Conservation (phyloP, 2,113 vertebrate species). For the Pygoscelis adeliae region DNA sequence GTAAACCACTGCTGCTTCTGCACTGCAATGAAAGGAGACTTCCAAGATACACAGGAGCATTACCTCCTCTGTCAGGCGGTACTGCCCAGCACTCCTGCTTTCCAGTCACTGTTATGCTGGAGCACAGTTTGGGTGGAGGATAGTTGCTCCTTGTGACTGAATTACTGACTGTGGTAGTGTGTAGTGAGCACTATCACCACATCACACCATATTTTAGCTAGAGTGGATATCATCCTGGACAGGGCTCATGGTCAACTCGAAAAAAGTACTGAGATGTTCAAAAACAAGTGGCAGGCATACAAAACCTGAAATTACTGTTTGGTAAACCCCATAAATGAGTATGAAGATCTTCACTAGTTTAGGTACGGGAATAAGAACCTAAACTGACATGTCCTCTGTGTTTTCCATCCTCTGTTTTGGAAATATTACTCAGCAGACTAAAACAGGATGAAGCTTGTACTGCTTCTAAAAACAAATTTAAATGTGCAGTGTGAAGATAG, state of each 20-base stretch:
- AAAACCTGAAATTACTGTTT: background rate
- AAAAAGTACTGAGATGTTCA: background rate
- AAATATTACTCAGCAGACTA: background rate
- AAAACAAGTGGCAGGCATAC: background rate
- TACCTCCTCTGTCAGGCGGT: rapidly evolving
- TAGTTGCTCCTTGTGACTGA: background rate
- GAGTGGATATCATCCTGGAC: background rate
- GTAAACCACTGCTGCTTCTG: background rate
- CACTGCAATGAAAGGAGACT: background rate
- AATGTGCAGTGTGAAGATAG: background rate
- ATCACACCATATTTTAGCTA: background rate
- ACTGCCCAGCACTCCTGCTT: background rate
- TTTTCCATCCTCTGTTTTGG: background rate
- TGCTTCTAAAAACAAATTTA: background rate
- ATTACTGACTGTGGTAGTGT: background rate
- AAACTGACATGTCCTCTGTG: background rate
- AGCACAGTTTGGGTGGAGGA: background rate
- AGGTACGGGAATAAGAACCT: background rate
- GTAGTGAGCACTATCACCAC: background rate
- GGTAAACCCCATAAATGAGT: background rate
- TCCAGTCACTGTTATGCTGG: rapidly evolving
- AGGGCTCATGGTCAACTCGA: background rate
- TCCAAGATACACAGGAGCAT: background rate
- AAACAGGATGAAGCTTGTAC: background rate
- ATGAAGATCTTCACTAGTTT: background rate